phyloP scores from a whole-genome alignment of 2,797 vertebrate genomes.

The Spea hammondii region DNA sequence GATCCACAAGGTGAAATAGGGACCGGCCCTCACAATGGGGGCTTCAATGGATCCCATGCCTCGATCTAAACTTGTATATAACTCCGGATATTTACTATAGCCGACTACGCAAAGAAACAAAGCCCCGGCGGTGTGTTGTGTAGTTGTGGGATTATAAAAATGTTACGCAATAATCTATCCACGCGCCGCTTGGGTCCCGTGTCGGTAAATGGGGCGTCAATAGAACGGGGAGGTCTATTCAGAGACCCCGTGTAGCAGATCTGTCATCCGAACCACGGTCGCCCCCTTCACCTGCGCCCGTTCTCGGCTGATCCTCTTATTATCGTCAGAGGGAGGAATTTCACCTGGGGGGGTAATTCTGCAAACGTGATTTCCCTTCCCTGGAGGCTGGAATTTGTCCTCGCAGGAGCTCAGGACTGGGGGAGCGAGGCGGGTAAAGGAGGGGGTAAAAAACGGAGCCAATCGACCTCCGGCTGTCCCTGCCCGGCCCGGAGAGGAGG shows the following conservation, averaged over 20 bases:
- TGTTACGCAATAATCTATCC: background rate
- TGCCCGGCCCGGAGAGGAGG: no score
- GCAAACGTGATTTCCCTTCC: background rate
- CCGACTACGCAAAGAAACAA: no score
- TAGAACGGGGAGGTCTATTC: background rate
- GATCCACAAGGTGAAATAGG: no score
- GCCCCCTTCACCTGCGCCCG: background rate
- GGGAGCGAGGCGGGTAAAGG: background rate
- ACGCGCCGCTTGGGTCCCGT: background rate
- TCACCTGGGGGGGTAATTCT: constrained; percentile 44
- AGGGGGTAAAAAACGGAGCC: no score
- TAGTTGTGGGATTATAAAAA: no score
- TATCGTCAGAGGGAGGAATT: constrained; percentile 30
- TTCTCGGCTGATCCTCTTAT: background rate
- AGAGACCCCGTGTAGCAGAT: background rate
- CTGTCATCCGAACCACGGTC: background rate
- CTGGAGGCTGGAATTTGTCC: constrained; percentile 29
- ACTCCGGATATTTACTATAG: no score
- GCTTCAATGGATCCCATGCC: no score
- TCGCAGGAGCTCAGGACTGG: constrained; percentile 8
- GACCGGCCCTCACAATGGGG: no score
- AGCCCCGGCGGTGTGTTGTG: no score
- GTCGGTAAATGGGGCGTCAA: no score
- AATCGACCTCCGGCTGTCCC: no score
- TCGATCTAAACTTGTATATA: no score